Evolutionary conservation across 1,140 invertebrate species (phyloP), one percentile per base, ranked within the genome.

Genomic region (Triops longicaudatus): DNA sequence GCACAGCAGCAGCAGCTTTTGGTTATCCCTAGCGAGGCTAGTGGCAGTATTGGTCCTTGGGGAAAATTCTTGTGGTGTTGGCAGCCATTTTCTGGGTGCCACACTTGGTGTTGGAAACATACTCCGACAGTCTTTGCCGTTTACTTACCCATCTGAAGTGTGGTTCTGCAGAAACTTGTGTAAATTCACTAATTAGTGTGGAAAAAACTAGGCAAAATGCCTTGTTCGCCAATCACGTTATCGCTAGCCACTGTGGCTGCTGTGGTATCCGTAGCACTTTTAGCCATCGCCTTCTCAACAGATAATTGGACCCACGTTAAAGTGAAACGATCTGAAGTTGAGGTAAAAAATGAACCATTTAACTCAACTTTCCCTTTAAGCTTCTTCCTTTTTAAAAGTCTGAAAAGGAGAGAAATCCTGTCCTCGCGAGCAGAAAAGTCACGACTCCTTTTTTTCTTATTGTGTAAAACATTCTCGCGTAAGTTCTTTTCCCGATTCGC

Each of bases 241-340:
- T 86, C 85, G 26, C 80, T 85, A 27, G 85, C 84, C 14, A 85
- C 85, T 28, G 82, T 85, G 73, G 81, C 82, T 72, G 84, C 83
- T 7, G 83, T 86, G n/a, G 82, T 85, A 28, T 85, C 83, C 12
- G 83, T 84, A 26, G 83, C 83, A 26, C 83, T 85, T 73, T 79
- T 85, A 31, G 83, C 83, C 26, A 85, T 85, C 44, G 83, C 85
- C 26, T 85, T 85, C 77, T 82, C 82, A 63, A 85, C 85, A n/a
- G 85, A 85, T 79, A 84, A 84, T 78, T 85, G 85, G 85, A 81
- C 83, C 76, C 83, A 84, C 78, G 83, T 85, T 74, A 80, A 81
- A 74, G 84, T 85, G 7, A 82, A 85, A 79, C 74, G 83, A 28
- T 82, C 81, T 71, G 74, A 80, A 17, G 82, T 83, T n/a, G 78